A percentile compares a stretch with the other conserved stretches of the same genome.
phyloP scores from a whole-genome alignment of 2,113 vertebrate genomes.

The Ctenomys sociabilis region DNA sequence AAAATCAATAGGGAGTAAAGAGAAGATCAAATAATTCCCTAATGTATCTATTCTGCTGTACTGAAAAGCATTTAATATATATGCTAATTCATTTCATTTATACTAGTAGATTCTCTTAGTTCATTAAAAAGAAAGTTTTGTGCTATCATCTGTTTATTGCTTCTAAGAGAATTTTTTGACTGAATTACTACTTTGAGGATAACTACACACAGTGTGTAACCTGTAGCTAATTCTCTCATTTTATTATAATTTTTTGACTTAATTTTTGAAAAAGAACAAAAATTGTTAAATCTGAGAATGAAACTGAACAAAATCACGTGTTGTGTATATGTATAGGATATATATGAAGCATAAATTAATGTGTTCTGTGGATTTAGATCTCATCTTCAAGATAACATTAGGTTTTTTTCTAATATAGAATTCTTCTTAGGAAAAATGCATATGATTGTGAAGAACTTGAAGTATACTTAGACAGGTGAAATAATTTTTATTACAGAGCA shows the following conservation, averaged over 20 bases:
- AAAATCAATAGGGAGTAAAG: not conserved
- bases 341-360: not conserved
- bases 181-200: not conserved
- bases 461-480: not conserved
- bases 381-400: no score
- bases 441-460: not conserved
- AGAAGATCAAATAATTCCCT: not conserved
- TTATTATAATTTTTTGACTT: not conserved
- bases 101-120: not conserved
- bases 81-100: not conserved
- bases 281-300: not conserved
- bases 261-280: not conserved
- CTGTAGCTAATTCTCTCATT: not conserved
- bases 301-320: not conserved
- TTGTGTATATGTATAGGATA: no score
- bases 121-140: not conserved
- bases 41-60: not conserved
- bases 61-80: not conserved
- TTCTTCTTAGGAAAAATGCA: not conserved
- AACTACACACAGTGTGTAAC: not conserved
- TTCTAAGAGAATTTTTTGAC: not conserved
- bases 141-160: not conserved
- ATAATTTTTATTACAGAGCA: not conserved
- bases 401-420: not conserved
- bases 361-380: not conserved